Evolutionary conservation across 2,113 vertebrate species (phyloP).

Genomic region (Platysteira castanea): DNA sequence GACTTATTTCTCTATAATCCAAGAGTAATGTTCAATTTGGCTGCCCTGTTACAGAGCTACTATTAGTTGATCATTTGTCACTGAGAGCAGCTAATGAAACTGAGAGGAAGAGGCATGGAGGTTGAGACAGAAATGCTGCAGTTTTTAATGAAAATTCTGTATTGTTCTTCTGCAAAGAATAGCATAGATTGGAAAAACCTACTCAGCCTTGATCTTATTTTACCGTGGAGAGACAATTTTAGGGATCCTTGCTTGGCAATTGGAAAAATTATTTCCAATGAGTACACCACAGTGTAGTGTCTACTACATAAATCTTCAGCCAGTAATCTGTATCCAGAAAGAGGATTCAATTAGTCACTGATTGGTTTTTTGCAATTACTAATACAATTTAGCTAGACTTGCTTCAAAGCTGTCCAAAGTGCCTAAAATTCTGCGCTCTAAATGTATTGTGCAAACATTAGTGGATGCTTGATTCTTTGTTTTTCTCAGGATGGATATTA

Average conservation of each 20-base stretch:
- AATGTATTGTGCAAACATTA: background rate
- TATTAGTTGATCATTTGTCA: background rate
- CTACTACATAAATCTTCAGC: background rate
- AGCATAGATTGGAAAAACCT: background rate
- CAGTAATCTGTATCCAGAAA: slow-evolving; percentile 12
- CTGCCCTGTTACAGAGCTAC: background rate
- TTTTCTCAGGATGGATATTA: background rate
- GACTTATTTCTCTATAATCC: background rate
- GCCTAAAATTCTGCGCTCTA: background rate
- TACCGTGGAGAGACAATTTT: background rate
- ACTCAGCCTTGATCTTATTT: background rate
- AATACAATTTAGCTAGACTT: background rate
- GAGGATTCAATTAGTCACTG: slow-evolving; percentile 29
- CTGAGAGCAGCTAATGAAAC: background rate
- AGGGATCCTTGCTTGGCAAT: background rate
- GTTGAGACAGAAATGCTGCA: background rate
- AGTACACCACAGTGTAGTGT: background rate
- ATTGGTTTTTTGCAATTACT: slow-evolving; percentile 2
- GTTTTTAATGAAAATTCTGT: background rate
- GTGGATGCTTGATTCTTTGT: background rate
- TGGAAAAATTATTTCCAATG: background rate
- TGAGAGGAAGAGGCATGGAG: background rate
- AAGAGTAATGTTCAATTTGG: background rate
- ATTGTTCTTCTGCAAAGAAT: background rate
- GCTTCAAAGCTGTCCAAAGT: background rate